Evolutionary conservation across 2,888 invertebrate genomes (phyloP), one percentile per base, ranked within the genome.

Genomic region (Cancer borealis): DNA sequence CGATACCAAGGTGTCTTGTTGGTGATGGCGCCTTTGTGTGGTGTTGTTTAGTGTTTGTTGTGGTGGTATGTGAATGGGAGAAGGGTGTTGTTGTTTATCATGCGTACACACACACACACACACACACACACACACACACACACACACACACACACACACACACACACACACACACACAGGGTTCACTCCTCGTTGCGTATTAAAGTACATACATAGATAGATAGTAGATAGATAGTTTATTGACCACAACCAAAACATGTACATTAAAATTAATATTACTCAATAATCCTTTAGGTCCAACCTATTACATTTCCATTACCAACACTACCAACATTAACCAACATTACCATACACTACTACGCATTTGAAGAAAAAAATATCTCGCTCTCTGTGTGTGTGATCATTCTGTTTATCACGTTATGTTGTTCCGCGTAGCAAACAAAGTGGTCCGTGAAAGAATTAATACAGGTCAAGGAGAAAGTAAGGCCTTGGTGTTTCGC

Each of bases 111-210:
- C 12, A n/a, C n/a, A n/a, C n/a, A 66, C 6, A 21, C 1, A n/a
- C 6, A n/a, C 17, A 4, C 4, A n/a, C n/a, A n/a, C n/a, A 66
- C n/a, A n/a, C 66, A n/a, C 66, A n/a, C 66, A 66, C 66, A 66
- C 66, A 66, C 66, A 66, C 66, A 66, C 66, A 66, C 66, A 66
- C 66, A 66, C 66, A 66, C 66, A 66, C 66, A 66, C 66, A n/a
- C 66, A 66, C 66, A 66, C 66, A 66, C 66, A 66, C 66, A 66
- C 66, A 66, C 66, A 66, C 66, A 66, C 66, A n/a, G n/a, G n/a
- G n/a, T n/a, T n/a, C n/a, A n/a, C n/a, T n/a, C n/a, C n/a, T n/a
- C n/a, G n/a, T n/a, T n/a, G n/a, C n/a, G n/a, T n/a, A n/a, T n/a
- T n/a, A n/a, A n/a, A n/a, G n/a, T n/a, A n/a, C n/a, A n/a, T n/a